phyloP scores from a whole-genome alignment of 1,140 invertebrate genomes.

The Whitmania pigra region DNA sequence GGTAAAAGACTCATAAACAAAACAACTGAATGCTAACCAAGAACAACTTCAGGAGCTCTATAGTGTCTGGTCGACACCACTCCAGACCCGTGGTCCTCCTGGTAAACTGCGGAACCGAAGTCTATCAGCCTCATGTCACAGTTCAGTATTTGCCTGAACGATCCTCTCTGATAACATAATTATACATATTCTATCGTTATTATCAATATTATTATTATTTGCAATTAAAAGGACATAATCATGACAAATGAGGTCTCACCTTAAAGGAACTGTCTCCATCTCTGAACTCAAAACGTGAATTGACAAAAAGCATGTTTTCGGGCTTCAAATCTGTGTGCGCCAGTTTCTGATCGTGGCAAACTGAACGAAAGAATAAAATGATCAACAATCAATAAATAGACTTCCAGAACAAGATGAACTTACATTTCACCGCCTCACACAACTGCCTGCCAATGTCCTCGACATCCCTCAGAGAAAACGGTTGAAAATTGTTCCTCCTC shows the following conservation, averaged over 20 bases:
- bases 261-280: neutral
- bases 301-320: conserved; percentile 95
- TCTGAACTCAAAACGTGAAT: conserved; percentile 71
- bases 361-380: conserved; percentile 34
- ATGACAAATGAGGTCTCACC: neutral
- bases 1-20: neutral
- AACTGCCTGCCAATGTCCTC: conserved; percentile 93
- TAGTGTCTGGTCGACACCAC: conserved; percentile 98
- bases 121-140: conserved; percentile 81
- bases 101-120: conserved; percentile 99
- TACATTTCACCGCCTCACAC: conserved; percentile 83
- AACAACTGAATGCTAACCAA: conserved; percentile 51
- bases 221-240: no score
- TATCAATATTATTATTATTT: no score
- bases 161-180: neutral
- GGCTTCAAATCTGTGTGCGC: conserved; percentile 99
- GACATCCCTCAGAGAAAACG: conserved; percentile 91
- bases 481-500: conserved; percentile 98
- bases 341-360: conserved; percentile 90
- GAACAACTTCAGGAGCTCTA: conserved; percentile 94
- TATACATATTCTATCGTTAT: neutral
- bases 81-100: conserved; percentile 97
- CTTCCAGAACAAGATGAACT: conserved; percentile 28
- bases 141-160: neutral
- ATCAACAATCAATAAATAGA: conserved; percentile 21